A percentile compares a stretch with the other conserved stretches of the same genome.
Evolutionary conservation across 2,113 vertebrate species (phyloP).

Genomic region (Hemiscyllium ocellatum): DNA sequence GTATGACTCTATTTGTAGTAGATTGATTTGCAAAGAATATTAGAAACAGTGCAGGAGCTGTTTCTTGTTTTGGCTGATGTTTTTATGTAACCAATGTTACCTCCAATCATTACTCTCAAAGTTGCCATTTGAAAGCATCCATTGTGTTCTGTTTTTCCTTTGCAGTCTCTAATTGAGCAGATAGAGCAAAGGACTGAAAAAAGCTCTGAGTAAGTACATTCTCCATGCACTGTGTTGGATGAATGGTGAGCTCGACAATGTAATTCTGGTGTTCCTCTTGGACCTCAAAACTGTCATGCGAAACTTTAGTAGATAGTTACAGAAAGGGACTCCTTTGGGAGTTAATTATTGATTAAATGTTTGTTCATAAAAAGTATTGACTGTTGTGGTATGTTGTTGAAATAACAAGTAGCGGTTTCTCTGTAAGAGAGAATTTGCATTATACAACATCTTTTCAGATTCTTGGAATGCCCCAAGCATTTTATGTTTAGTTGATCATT

Average conservation of each 20-base stretch:
- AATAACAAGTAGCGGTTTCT: neutral
- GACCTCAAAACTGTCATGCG: neutral
- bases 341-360: neutral
- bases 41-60: neutral
- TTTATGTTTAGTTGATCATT: neutral
- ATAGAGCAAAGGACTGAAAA: slow-evolving; percentile 85
- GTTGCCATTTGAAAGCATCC: neutral
- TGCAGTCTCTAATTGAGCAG: slow-evolving; percentile 88
- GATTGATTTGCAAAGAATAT: neutral
- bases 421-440: neutral
- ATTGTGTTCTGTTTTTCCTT: slow-evolving; percentile 38
- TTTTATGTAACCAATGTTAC: neutral
- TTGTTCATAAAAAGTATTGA: neutral
- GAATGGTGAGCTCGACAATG: neutral
- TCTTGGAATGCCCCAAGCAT: neutral
- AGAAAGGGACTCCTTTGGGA: neutral
- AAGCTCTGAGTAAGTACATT: slow-evolving; percentile 83
- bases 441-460: neutral
- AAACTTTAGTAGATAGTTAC: neutral
- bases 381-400: neutral
- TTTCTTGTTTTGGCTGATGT: neutral
- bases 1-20: neutral
- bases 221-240: neutral
- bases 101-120: neutral
- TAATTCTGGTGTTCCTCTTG: neutral